Conservation (phyloP, 1,140 invertebrate species). For the Drosophila ambigua region DNA sequence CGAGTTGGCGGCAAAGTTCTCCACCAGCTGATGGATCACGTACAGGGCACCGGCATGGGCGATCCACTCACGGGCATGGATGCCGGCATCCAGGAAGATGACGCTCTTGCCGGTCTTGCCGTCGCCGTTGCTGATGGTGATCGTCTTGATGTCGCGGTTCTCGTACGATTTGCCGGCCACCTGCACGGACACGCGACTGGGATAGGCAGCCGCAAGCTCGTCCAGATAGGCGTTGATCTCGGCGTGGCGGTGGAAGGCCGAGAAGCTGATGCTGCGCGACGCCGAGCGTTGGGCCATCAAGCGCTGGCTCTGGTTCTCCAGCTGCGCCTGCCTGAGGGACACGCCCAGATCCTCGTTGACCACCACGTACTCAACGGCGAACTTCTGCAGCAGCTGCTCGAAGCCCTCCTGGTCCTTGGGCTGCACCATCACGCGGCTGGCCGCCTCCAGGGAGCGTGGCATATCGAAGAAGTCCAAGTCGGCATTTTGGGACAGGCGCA, state of each 20-base stretch:
- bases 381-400: conserved; percentile 50
- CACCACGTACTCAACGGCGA: conserved; percentile 41
- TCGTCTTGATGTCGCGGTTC: conserved; percentile 85
- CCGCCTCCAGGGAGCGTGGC: conserved; percentile 45
- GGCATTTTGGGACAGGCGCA: conserved; percentile 51
- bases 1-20: conserved; percentile 84
- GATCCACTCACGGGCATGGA: conserved; percentile 90
- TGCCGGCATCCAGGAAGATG: conserved; percentile 85
- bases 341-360: conserved; percentile 61
- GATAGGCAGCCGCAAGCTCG: conserved; percentile 84
- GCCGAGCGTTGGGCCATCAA: conserved; percentile 40
- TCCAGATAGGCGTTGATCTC: conserved; percentile 85
- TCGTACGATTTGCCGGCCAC: conserved; percentile 84
- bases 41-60: conserved; percentile 87
- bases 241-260: conserved; percentile 63
- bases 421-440: conserved; percentile 68
- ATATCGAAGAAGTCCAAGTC: conserved; percentile 73
- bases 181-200: conserved; percentile 83
- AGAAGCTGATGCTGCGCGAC: conserved; percentile 58
- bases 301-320: conserved; percentile 48
- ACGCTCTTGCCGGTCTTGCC: conserved; percentile 84
- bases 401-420: conserved; percentile 68
- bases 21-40: conserved; percentile 86
- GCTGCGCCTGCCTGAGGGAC: conserved; percentile 20
- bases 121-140: conserved; percentile 85